Evolutionary conservation across 2,888 invertebrate species (phyloP), one percentile per base, ranked within the genome.

Genomic region (Rapana venosa): DNA sequence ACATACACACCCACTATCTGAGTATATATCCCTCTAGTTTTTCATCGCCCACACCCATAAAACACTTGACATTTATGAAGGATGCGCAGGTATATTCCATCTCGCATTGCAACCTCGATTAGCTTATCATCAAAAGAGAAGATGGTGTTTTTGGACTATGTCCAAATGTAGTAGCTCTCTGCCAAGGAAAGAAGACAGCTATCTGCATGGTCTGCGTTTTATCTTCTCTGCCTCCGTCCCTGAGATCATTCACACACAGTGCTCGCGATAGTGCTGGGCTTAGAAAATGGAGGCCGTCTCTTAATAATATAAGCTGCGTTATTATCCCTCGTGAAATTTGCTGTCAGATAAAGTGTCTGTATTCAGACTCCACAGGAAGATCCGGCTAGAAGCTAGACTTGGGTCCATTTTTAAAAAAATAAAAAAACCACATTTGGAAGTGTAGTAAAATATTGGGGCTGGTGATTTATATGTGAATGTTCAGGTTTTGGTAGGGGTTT

Each of bases 241-340:
- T 47, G 47, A 47, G 47, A 83, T 83, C 81, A 83, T 83, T 83
- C 81, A 83, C 47, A 47, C 32, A 47, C 47, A 47, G 4, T 47
- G 47, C 47, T 47, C 81, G 26, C 5, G 81, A 83, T 83, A 47
- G 81, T 22, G 13, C 26, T 22, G 35, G 32, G 8, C 20, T 36
- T 22, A 83, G 36, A 20, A 83, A 83, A 26, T 26, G 47, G 36
- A 47, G 47, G 47, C 6, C 22, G 81, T 83, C 4, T 66, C 36
- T 83, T 83, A 35, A 13, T 32, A 47, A 47, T 47, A 83, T 47
- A 26, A 36, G 47, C 6, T 8, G 26, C 11, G 13, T 61, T 86
- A 32, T 58, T 58, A 61, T 86, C 26, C 26, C n/a, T 30, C 61
- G 30, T 61, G 86, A 86, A 32, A 86, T 86, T 86, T 58, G 86